Base-by-base conservation (phyloP, 2,888 invertebrate genomes). In the Aspidapion aeneum region DNA sequence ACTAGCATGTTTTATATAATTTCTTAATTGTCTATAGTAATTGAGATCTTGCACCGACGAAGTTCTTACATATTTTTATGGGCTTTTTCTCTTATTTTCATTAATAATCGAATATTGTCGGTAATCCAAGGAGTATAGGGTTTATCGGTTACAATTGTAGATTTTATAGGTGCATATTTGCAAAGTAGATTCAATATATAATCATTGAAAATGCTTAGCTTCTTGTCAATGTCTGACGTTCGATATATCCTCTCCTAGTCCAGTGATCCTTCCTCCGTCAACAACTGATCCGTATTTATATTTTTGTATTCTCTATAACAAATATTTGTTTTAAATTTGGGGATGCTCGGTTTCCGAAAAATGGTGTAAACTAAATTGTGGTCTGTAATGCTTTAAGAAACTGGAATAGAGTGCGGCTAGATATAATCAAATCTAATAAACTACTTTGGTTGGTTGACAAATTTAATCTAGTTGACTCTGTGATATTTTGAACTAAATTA, bases 121-220 rank as follows among this genome's bases (percentile, higher is more conserved):
- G 57, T 57, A 9, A 57, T 57, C 57, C 57, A 57, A n/a, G 57
- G 57, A 57, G 35, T 21, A 57, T 19, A 35, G 7, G 57, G 57
- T 22, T 57, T 57, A 9, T 57, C 57, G 16, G 21, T 57, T 21
- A 57, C 9, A 21, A 16, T 57, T 57, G 20, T 21, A 7, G 21
- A 22, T 17, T 57, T 35, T 19, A 9, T 17, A 7, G 57, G 57
- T 17, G 58, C 58, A 60, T 60, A 56, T 56, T 60, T 60, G 17
- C 51, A 51, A 5, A 59, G 7, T 18, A 58, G 18, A 49, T 58
- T 18, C 16, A 22, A 21, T 17, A 58, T 58, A 54, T 52, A 49
- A 55, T 59, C 48, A 59, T 18, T 52, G 54, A 55, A 16, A 22
- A 59, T 59, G 22, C 3, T 2, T 52, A 18, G 18, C 12, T 59